A percentile compares a stretch with the other conserved stretches of the same genome.
Evolutionary conservation across 2,113 vertebrate genomes (phyloP).

Genomic region (Casuarius casuarius): DNA sequence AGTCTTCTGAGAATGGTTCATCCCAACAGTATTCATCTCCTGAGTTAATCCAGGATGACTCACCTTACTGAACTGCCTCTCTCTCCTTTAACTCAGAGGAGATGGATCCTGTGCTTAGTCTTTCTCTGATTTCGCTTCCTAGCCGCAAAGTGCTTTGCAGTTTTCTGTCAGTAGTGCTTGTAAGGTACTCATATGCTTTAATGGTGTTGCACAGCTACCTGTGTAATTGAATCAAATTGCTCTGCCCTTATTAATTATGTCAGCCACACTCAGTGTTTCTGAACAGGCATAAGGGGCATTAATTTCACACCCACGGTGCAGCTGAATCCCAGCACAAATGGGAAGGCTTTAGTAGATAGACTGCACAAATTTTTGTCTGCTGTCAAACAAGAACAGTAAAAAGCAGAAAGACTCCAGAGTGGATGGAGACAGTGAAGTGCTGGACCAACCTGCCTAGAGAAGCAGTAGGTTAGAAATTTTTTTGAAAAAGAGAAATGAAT

Average conservation of each 20-base stretch:
- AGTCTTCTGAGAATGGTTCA: background rate
- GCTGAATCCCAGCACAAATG: background rate
- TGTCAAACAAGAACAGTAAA: background rate
- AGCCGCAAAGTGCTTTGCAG: background rate
- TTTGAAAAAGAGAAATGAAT: background rate
- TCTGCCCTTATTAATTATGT: background rate
- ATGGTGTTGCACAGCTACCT: background rate
- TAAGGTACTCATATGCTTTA: background rate
- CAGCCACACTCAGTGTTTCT: background rate
- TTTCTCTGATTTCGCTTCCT: background rate
- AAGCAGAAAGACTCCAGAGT: background rate
- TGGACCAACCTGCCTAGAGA: background rate
- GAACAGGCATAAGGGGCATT: background rate
- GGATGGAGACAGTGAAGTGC: background rate
- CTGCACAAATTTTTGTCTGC: background rate
- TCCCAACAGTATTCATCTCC: background rate
- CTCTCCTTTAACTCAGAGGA: background rate
- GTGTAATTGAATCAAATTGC: background rate
- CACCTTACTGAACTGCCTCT: background rate
- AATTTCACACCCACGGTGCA: background rate
- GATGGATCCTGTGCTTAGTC: background rate
- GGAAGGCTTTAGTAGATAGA: background rate
- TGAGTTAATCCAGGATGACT: background rate
- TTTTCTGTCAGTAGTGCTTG: background rate
- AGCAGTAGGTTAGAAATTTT: background rate